phyloP scores from a whole-genome alignment of 2,888 invertebrate genomes.

The Ormyrus rosae region DNA sequence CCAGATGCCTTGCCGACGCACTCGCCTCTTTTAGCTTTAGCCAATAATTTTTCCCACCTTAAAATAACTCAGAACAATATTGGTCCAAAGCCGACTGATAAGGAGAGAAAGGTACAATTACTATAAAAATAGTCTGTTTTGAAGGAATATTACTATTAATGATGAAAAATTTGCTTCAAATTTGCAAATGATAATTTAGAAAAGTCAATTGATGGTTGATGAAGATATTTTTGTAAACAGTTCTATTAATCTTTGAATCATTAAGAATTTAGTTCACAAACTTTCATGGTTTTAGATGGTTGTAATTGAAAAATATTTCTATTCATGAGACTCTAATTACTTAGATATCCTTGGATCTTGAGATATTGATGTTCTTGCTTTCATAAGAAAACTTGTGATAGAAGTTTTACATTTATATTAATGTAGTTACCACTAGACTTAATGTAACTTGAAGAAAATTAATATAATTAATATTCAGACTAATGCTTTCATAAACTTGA shows the following conservation, averaged over 20 bases:
- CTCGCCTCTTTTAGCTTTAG: conserved; percentile 82
- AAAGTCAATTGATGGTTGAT: not conserved
- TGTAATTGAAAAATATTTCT: not conserved
- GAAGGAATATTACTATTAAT: not conserved
- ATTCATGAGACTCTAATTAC: not conserved
- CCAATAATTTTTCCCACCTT: conserved; percentile 81
- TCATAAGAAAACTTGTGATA: not conserved
- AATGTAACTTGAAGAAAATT: not conserved
- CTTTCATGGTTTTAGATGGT: not conserved
- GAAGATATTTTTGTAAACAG: no score
- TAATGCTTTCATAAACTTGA: not conserved
- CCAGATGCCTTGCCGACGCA: conserved; percentile 84
- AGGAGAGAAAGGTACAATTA: conserved; percentile 74
- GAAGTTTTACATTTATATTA: no score
- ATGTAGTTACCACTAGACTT: no score
- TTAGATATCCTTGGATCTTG: not conserved
- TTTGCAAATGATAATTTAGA: not conserved
- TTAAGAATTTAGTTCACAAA: no score
- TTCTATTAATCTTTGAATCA: no score
- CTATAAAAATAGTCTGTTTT: not conserved
- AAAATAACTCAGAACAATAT: conserved; percentile 76
- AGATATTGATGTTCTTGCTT: conserved; percentile 11
- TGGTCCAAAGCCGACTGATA: conserved; percentile 72
- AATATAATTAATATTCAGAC: conserved; percentile 6
- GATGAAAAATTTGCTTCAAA: not conserved